These are phyloP conservation scores for Ditylenchus dipsaci DNA, from an alignment of 1,140 invertebrate species.

Conservation along the genomic window DNA sequence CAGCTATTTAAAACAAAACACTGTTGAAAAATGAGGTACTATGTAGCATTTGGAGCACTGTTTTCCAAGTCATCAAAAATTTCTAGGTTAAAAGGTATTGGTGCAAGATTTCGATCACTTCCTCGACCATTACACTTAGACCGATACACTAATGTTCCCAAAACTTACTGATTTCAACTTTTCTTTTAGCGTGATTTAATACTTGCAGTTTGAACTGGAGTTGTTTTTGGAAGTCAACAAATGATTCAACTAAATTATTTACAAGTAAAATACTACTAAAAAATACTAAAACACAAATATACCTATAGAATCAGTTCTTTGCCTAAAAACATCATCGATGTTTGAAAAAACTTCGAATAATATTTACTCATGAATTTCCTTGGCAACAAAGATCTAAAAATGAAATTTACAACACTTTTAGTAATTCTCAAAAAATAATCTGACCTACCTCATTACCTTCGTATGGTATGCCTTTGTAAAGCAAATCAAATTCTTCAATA, in stretches of 20 bases:
- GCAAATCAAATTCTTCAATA: neutral
- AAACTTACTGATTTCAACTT: slow-evolving; percentile 1
- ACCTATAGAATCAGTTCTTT: slow-evolving; percentile 8
- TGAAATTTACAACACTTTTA: too few relatives aligned
- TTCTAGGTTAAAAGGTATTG: slow-evolving; percentile 1
- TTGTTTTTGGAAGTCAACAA: slow-evolving; percentile 12
- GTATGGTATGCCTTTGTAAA: slow-evolving; percentile 6
- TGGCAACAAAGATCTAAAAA: neutral
- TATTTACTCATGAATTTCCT: slow-evolving; percentile 9
- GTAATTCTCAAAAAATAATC: too few relatives aligned
- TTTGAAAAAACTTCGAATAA: neutral
- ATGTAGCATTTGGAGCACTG: neutral
- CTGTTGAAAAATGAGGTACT: too few relatives aligned
- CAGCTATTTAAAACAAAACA: too few relatives aligned
- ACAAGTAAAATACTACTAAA: too few relatives aligned
- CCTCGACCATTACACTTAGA: neutral
- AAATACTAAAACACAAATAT: too few relatives aligned
- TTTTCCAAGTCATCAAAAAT: slow-evolving; percentile 1
- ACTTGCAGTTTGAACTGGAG: slow-evolving; percentile 11
- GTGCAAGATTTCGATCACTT: slow-evolving; percentile 1
- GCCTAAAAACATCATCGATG: neutral
- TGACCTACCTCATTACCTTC: neutral
- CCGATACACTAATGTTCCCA: too few relatives aligned
- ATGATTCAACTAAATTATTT: neutral
- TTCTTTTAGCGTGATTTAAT: neutral